phyloP scores from a whole-genome alignment of 2,113 vertebrate species.

The Crypturellus undulatus region DNA sequence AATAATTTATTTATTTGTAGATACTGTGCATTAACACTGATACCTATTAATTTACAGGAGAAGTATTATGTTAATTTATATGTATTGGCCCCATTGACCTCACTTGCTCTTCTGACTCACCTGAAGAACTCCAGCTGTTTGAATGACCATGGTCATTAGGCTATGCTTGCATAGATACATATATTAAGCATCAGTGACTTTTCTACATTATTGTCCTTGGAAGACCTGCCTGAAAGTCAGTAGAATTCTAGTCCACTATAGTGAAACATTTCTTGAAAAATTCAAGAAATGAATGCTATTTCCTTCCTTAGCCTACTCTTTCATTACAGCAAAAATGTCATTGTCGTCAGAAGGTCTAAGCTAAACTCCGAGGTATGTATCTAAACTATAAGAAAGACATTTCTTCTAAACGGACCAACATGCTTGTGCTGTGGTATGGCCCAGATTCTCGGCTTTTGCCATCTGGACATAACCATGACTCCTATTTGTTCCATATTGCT shows the following conservation, averaged over 20 bases:
- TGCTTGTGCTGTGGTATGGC: neutral
- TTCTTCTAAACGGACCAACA: neutral
- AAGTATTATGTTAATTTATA: neutral
- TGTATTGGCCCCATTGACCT: neutral
- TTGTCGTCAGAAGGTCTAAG: neutral
- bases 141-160: neutral
- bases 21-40: neutral
- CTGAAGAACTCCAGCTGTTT: neutral
- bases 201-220: neutral
- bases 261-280: neutral
- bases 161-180: neutral
- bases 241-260: neutral
- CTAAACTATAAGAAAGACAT: neutral
- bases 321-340: neutral
- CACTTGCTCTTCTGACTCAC: fast-evolving
- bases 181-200: neutral
- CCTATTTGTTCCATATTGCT: neutral
- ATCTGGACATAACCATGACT: neutral
- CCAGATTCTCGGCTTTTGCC: neutral
- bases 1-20: neutral
- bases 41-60: neutral
- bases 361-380: neutral
- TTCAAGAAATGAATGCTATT: neutral
- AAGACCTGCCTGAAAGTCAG: neutral
- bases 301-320: neutral